Base-by-base conservation (phyloP, 2,797 vertebrate genomes). In the Myotis myotis region DNA sequence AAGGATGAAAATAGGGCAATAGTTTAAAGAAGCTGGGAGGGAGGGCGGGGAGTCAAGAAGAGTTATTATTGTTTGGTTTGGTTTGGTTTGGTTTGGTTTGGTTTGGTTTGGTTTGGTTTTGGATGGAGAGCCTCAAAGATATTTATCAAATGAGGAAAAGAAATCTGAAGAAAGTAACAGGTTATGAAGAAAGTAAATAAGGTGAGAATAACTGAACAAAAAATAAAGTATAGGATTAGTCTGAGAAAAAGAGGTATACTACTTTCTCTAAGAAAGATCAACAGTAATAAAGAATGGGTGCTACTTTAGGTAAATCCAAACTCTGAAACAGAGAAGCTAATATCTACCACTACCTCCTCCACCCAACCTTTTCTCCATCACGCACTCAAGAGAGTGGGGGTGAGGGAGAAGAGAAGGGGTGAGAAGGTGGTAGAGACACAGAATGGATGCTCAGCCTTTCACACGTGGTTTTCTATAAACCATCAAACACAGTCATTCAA, bases 151-250 rank as follows among this genome's bases (percentile, higher is more conserved):
- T 81, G 23, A 89, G n/a, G 12, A 89, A 94, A 95, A 88, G 44
- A 70, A 95, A 28, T 81, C 70, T 92, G 16, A 92, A 96, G 49
- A 93, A 93, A 92, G 51, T 62, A 51, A 89, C 10, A 83, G 10
- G 30, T 28, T 88, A 87, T 62, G n/a, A 62, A 47, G 47, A 47
- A 47, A 64, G 86, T 89, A 95, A 81, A 60, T 53, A 79, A 76
- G 44, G 70, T 30, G 79, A 62, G 17, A 23, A 89, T 71, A 91
- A 86, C 15, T 75, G n/a, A 38, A 62, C 53, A 82, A 66, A 92
- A 95, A 92, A 82, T 60, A 80, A 92, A 6, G 33, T 51, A 64
- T 5, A 91, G 28, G 10, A 71, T 71, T 70, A 62, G 2, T 72
- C n/a, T 44, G 9, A 93, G 49, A 92, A 91, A 91, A 74, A 86